Evolutionary conservation across 2,797 vertebrate species (phyloP).

Genomic region (Falco rusticolus): DNA sequence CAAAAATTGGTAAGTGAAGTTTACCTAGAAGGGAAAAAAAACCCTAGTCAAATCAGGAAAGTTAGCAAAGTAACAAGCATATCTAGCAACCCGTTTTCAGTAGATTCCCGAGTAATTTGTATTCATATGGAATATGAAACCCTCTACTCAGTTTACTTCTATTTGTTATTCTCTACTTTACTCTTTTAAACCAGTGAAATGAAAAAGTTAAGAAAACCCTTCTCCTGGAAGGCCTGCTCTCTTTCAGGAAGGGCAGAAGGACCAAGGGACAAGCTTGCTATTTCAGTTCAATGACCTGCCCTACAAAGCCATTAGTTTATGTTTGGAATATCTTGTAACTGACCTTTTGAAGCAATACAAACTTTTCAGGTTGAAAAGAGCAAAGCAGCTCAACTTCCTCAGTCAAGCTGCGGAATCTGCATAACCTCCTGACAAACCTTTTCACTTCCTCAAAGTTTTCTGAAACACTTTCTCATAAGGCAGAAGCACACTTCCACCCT

Average conservation of each 20-base stretch:
- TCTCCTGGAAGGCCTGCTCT: neutral
- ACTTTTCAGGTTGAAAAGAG: neutral
- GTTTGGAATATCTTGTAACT: neutral
- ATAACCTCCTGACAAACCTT: neutral
- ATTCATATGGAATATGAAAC: neutral
- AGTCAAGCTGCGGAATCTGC: neutral
- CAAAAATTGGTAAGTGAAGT: conserved; percentile 98
- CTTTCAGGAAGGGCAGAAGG: neutral
- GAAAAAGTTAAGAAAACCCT: neutral
- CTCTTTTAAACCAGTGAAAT: too few relatives aligned
- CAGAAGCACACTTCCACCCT: neutral
- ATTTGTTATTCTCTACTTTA: neutral
- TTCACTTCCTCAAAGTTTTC: neutral
- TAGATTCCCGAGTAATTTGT: neutral
- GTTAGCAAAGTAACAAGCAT: neutral
- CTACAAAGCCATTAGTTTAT: neutral
- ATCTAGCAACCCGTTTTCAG: neutral
- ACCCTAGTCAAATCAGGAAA: neutral
- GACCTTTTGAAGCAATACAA: neutral
- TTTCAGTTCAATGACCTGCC: neutral
- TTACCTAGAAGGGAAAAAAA: conserved; percentile 81
- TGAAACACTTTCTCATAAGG: neutral
- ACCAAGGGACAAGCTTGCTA: neutral
- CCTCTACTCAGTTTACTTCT: neutral
- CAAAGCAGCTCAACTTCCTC: neutral